These are phyloP conservation scores for Parauchenoglanis ngamensis DNA, from an alignment of 2,797 vertebrate genomes.

Conservation along the genomic window DNA sequence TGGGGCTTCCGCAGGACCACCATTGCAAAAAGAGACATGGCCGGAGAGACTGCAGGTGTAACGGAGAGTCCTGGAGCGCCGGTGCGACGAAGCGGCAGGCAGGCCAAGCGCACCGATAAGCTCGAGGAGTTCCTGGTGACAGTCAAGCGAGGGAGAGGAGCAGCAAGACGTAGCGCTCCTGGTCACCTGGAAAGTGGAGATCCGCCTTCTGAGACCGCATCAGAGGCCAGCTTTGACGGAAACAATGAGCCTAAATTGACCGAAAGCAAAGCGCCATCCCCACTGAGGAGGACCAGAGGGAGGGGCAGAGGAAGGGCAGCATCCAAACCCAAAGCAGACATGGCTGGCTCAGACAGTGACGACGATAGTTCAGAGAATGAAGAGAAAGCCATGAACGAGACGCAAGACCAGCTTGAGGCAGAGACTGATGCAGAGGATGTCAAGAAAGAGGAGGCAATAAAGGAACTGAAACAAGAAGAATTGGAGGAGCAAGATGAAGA, in stretches of 20 bases:
- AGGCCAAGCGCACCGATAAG: constrained; percentile 92
- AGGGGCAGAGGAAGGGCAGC: constrained; percentile 50
- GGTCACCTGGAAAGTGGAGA: constrained; percentile 84
- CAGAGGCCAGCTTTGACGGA: constrained; percentile 93
- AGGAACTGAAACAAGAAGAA: constrained; percentile 61
- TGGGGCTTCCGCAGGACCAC: constrained; percentile 91
- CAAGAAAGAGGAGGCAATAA: constrained; percentile 44
- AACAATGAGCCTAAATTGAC: constrained; percentile 74
- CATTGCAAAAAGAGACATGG: constrained; percentile 88
- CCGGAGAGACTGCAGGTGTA: constrained; percentile 71
- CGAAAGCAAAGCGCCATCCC: constrained; percentile 68
- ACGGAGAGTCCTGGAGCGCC: constrained; percentile 76
- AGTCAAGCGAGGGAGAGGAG: constrained; percentile 78
- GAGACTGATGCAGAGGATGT: constrained; percentile 63
- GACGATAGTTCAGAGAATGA: constrained; percentile 78
- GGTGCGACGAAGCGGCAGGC: constrained; percentile 89
- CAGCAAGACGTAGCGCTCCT: constrained; percentile 72
- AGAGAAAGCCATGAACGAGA: constrained; percentile 60
- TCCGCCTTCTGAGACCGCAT: constrained; percentile 87
- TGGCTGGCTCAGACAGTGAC: constrained; percentile 61
- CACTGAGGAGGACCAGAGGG: constrained; percentile 71
- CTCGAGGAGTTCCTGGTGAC: constrained; percentile 95
- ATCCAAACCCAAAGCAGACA: constrained; percentile 29
- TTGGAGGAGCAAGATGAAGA: constrained; percentile 64
- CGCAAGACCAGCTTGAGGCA: constrained; percentile 61